Evolutionary conservation across 2,888 invertebrate species (phyloP), one percentile per base, ranked within the genome.

Genomic region (Tenthredo notha): DNA sequence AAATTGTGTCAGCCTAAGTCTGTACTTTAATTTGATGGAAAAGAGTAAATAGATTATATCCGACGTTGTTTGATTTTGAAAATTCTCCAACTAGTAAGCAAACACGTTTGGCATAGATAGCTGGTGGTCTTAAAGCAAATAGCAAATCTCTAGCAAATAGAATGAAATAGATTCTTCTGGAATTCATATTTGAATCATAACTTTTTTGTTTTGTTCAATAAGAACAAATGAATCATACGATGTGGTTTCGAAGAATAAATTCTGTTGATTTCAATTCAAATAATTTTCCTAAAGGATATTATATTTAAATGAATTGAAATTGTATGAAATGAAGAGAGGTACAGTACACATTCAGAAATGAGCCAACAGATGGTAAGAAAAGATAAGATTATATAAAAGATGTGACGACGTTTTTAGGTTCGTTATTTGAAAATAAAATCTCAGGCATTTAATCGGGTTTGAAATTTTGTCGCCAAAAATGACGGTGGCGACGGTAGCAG

Each of bases 301-400:
- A n/a, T 54, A 54, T 61, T 12, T 10, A 61, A 25, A 25, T 61
- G 25, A 25, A 72, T 72, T 72, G 21, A 72, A 80, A 86, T 83
- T 72, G 86, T 86, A 86, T 85, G 40, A 84, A 72, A 37, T 40
- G 61, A 25, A 72, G n/a, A 21, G 40, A 72, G n/a, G 25, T 25
- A 25, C 25, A 61, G 7, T 61, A 12, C 61, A 80, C 40, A 54
- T 33, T 47, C 5, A 40, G 15, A 2, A 50, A 18, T 25, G 25
- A 50, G 37, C 50, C 29, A 77, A 77, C 77, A 77, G 77, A 77
- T 77, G 77, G 77, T 77, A 77, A 77, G 50, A 7, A 25, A 50
- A 50, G 25, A 33, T 80, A 12, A 80, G n/a, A 37, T 37, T 21
- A n/a, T 37, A 18, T 61, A 3, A 12, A 6, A n/a, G n/a, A 61